Evolutionary conservation across 2,888 invertebrate genomes (phyloP).

Genomic region (Salticus scenicus): DNA sequence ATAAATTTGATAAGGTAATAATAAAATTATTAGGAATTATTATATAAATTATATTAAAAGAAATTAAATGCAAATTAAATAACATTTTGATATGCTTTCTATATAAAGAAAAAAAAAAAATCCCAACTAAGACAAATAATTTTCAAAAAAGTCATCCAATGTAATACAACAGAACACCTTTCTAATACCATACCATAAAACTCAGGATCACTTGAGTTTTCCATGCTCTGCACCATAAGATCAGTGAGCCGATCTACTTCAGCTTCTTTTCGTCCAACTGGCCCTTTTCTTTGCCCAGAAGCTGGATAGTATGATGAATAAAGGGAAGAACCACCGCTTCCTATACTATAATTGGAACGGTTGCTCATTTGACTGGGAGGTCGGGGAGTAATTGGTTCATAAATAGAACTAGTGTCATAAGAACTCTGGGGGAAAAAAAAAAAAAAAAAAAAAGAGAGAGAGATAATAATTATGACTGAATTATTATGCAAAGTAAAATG

Average conservation of each 20-base stretch:
- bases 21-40: too few species aligned
- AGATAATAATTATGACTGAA: too few species aligned
- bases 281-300: slow-evolving; percentile 75
- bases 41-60: too few species aligned
- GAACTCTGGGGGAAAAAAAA: slow-evolving; percentile 79
- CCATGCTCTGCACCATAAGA: slow-evolving; percentile 90
- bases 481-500: too few species aligned
- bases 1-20: too few species aligned
- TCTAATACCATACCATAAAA: slow-evolving; percentile 82
- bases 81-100: too few species aligned
- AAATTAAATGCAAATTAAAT: too few species aligned
- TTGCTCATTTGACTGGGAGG: slow-evolving; percentile 78
- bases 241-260: slow-evolving; percentile 93
- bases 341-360: slow-evolving; percentile 78
- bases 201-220: slow-evolving; percentile 82
- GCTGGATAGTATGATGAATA: slow-evolving; percentile 75
- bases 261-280: slow-evolving; percentile 80
- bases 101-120: too few species aligned
- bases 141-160: too few species aligned
- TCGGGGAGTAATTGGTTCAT: slow-evolving; percentile 91
- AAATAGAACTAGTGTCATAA: slow-evolving; percentile 85
- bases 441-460: too few species aligned
- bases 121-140: too few species aligned
- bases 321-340: slow-evolving; percentile 83
- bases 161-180: too few species aligned